Evolutionary conservation across 2,113 vertebrate genomes (phyloP), one percentile per base, ranked within the genome.

Genomic region (Burhinus oedicnemus): DNA sequence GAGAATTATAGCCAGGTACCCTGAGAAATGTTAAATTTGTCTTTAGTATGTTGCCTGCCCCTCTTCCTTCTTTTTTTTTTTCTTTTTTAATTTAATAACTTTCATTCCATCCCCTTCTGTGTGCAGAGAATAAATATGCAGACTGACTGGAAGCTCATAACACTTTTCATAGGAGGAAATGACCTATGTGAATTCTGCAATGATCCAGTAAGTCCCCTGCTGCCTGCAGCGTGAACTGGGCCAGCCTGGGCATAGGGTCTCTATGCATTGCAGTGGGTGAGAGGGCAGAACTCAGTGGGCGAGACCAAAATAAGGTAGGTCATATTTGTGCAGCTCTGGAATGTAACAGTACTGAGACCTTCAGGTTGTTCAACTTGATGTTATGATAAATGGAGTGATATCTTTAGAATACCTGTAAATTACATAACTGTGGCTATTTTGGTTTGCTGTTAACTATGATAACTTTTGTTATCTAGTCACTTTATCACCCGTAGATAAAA

Each of bases 101-200:
- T 80, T 25, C 11, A 34, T 30, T 95, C 54, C 10, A 20, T 97
- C 79, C 95, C 55, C 20, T 80, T 70, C 14, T 77, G 15, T 80
- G 21, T 57, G 75, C 89, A 98, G 98, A 96, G 44, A 12, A 95
- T 98, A 91, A 91, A 98, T 89, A 95, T 98, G 30, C 78, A 97
- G 64, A 93, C 96, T 26, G 98, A 99, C 45, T 99, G 98, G 98
- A 99, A 99, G 92, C 44, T 98, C n/a, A 91, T 99, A 90, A 98
- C 98, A 1, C 6, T 98, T 42, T 97, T 99, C 66, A 96, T 98
- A 76, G 98, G 98, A 76, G 96, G 97, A 96, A 98, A 98, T 26
- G 98, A 99, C 87, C 96, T 99, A 12, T 99, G 98, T 15, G 1
- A 0, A 0, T 47, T 30, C 91, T 99, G 98, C 25, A 3, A 40